These are phyloP conservation scores for Coronaproctus castanopsis DNA, from an alignment of 2,888 invertebrate genomes.

Conservation along the genomic window DNA sequence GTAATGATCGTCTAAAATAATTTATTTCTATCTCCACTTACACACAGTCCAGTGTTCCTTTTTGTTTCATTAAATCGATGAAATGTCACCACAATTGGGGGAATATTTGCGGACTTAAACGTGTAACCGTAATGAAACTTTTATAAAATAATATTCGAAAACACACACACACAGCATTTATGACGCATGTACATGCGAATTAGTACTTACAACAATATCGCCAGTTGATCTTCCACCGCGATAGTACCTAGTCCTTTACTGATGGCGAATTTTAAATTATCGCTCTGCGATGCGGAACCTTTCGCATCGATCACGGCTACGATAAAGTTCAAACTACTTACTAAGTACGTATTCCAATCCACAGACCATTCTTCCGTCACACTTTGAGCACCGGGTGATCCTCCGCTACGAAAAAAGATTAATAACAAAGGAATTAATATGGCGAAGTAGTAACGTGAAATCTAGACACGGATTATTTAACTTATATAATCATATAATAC, in stretches of 20 bases:
- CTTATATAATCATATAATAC: not conserved
- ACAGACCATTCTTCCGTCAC: constrained; percentile 62
- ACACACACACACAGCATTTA: too few relatives aligned
- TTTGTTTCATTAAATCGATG: too few relatives aligned
- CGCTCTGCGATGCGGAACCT: constrained; percentile 68
- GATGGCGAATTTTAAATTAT: constrained; percentile 38
- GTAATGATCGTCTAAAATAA: too few relatives aligned
- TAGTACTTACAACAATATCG: constrained; percentile 25
- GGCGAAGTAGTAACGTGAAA: not conserved
- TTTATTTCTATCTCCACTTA: too few relatives aligned
- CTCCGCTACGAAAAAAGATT: constrained; percentile 35
- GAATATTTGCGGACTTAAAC: too few relatives aligned
- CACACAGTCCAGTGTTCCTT: too few relatives aligned
- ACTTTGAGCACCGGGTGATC: constrained; percentile 61
- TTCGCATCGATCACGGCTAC: constrained; percentile 76
- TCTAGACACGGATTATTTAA: not conserved
- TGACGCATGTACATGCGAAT: too few relatives aligned
- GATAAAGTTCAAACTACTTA: constrained; percentile 60
- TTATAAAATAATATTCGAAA: too few relatives aligned
- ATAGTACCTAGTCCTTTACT: constrained; percentile 36
- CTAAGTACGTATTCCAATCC: constrained; percentile 68
- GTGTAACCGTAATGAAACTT: too few relatives aligned
- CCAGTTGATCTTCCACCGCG: constrained; percentile 43
- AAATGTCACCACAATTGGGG: too few relatives aligned
- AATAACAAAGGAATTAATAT: not conserved